Conservation (phyloP, 2,113 vertebrate species). For the Engystomops pustulosus region DNA sequence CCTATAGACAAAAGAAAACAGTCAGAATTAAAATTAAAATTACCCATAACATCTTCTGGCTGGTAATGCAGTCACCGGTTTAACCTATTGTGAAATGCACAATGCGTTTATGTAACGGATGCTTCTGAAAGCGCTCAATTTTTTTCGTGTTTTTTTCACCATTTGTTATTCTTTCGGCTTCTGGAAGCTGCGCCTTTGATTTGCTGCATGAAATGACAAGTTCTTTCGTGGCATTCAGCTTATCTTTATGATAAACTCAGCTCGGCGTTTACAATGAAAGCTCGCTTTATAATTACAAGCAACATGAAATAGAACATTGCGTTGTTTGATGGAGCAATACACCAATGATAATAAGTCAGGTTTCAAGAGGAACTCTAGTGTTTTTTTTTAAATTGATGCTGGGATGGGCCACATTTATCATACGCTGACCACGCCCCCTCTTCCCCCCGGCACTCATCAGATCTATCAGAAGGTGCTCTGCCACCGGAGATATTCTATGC, state of each 20-base stretch:
- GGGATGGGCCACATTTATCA: too few relatives aligned
- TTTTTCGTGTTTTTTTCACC: neutral
- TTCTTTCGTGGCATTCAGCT: neutral
- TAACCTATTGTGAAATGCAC: constrained; percentile 45
- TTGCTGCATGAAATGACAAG: constrained; percentile 52
- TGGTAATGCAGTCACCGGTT: constrained; percentile 10
- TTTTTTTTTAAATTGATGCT: neutral
- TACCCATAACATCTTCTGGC: neutral
- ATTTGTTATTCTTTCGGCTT: constrained; percentile 16
- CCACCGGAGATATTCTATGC: too few relatives aligned
- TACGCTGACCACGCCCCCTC: too few relatives aligned
- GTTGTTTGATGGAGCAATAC: neutral
- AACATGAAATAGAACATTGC: constrained; percentile 39
- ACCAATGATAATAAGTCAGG: constrained; percentile 37
- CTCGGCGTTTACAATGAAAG: constrained; percentile 4
- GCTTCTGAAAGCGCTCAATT: neutral
- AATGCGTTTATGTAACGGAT: constrained; percentile 49
- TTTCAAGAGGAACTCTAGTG: neutral
- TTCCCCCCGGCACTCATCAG: too few relatives aligned
- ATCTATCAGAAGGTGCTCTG: too few relatives aligned
- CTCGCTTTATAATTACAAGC: constrained; percentile 22
- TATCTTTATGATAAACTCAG: constrained; percentile 37
- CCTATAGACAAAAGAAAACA: constrained; percentile 75
- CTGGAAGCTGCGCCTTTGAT: constrained; percentile 41
- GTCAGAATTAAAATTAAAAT: constrained; percentile 12